Evolutionary conservation across 2,113 vertebrate genomes (phyloP), one percentile per base, ranked within the genome.

Genomic region (Vulpes ferrilata): DNA sequence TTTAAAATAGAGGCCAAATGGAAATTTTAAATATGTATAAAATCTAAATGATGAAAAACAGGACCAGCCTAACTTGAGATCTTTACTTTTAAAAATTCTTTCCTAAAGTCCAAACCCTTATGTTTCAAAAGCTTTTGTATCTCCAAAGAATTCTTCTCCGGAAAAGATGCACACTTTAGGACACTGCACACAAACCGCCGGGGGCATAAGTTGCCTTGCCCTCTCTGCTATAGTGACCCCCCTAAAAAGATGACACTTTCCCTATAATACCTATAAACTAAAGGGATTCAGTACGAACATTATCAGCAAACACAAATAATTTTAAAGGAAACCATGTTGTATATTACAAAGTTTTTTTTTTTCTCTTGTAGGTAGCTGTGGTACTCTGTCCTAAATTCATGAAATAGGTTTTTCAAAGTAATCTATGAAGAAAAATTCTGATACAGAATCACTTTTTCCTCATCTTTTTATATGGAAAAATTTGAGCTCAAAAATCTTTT

Each of bases 11-110:
- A 93, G 59, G 27, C 15, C 43, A 71, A 97, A 69, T 81, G 15
- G 53, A 93, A 65, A 95, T 30, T 96, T 92, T 19, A 93, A 93
- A 78, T 80, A 92, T 82, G 22, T 84, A 88, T 90, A 90, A 93
- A 95, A 51, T 2, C 2, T 81, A 93, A 93, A 27, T 53, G 62
- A 74, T 64, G 10, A 90, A 93, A 95, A 90, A 78, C 16, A 60
- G 30, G 4, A 85, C 35, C 53, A 92, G 95, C 48, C 57, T 89
- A 82, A 82, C 78, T 90, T 88, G 53, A 88, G 23, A 55, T 43
- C 30, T 73, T 95, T 80, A 60, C 30, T 93, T 95, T 79, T 7
- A 67, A 78, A 81, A 81, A 74, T 64, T 95, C 23, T 67, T 51
- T 89, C 6, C 20, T 62, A 48, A 90, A 55, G 7, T 30, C 12